Evolutionary conservation across 2,888 invertebrate genomes (phyloP).

Genomic region (Endotricha flammealis): DNA sequence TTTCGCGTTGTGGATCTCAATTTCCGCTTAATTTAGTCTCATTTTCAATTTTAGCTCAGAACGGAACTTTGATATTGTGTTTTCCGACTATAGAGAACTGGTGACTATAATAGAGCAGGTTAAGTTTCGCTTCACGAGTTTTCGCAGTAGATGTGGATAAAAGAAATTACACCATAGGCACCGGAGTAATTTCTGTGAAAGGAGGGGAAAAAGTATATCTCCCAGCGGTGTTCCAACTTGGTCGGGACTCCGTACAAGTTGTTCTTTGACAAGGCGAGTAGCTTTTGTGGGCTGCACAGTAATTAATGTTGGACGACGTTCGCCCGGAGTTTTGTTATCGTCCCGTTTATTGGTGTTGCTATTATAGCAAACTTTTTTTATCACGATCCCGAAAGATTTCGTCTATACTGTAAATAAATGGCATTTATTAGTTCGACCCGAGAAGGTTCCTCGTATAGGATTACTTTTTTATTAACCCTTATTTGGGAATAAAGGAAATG

Average conservation of each 20-base stretch:
- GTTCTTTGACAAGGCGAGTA: conserved; percentile 49
- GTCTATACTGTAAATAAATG: conserved; percentile 19
- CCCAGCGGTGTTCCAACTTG: conserved; percentile 27
- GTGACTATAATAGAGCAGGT: conserved; percentile 38
- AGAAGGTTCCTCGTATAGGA: not conserved
- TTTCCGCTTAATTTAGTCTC: conserved; percentile 49
- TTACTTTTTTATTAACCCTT: conserved; percentile 1
- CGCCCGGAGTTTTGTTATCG: conserved; percentile 44
- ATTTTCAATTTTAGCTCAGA: conserved; percentile 53
- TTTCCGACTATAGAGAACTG: conserved; percentile 31
- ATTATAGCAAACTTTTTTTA: conserved; percentile 39
- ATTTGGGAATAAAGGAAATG: conserved; percentile 1
- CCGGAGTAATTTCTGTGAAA: conserved; percentile 29
- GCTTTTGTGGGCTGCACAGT: conserved; percentile 46
- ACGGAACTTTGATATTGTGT: conserved; percentile 45
- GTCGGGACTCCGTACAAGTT: conserved; percentile 35
- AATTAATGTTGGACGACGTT: conserved; percentile 59
- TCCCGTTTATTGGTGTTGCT: conserved; percentile 39
- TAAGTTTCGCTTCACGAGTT: conserved; percentile 41
- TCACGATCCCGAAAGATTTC: conserved; percentile 27
- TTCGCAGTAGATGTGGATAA: conserved; percentile 34
- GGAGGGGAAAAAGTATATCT: conserved; percentile 31
- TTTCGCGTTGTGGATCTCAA: conserved; percentile 41
- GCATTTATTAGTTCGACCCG: conserved; percentile 1
- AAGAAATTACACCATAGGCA: conserved; percentile 46